A percentile compares a stretch with the other conserved stretches of the same genome.
Conservation (phyloP, 1,140 invertebrate species). For the Euwallacea similis region DNA sequence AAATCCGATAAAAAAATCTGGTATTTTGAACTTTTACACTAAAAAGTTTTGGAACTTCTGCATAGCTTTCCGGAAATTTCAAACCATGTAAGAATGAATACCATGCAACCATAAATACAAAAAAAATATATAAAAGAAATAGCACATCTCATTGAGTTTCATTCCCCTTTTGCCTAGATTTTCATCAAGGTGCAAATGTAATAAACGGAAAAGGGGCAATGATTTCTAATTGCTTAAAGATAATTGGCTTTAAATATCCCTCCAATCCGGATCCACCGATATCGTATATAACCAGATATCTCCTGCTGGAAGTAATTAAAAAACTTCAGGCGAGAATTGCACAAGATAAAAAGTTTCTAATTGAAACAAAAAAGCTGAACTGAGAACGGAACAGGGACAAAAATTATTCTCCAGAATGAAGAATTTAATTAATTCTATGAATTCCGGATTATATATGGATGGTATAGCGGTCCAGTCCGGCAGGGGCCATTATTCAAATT, state of each 20-base stretch:
- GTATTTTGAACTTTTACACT: too few species aligned
- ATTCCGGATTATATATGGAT: constrained; percentile 34
- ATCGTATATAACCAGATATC: constrained; percentile 11
- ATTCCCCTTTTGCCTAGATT: too few species aligned
- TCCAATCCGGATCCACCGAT: constrained; percentile 10
- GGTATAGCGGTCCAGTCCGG: constrained; percentile 18
- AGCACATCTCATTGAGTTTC: too few species aligned
- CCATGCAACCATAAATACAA: too few species aligned
- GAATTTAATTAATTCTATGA: constrained; percentile 38
- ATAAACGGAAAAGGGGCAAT: too few species aligned
- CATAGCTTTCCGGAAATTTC: too few species aligned
- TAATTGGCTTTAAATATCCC: constrained; percentile 15
- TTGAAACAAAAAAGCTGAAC: constrained; percentile 12
- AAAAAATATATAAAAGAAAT: too few species aligned
- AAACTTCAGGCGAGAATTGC: constrained; percentile 16
- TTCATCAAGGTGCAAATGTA: too few species aligned
- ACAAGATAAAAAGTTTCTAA: constrained; percentile 26
- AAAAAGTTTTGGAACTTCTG: too few species aligned
- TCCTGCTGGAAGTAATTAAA: constrained; percentile 17
- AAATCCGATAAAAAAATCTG: too few species aligned
- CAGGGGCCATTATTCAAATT: constrained; percentile 37
- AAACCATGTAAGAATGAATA: too few species aligned
- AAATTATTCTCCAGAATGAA: constrained; percentile 27
- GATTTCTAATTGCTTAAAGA: constrained; percentile 3
- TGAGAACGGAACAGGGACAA: constrained; percentile 19